Conservation (phyloP, 2,113 vertebrate genomes). For the Psephotus haematonotus region DNA sequence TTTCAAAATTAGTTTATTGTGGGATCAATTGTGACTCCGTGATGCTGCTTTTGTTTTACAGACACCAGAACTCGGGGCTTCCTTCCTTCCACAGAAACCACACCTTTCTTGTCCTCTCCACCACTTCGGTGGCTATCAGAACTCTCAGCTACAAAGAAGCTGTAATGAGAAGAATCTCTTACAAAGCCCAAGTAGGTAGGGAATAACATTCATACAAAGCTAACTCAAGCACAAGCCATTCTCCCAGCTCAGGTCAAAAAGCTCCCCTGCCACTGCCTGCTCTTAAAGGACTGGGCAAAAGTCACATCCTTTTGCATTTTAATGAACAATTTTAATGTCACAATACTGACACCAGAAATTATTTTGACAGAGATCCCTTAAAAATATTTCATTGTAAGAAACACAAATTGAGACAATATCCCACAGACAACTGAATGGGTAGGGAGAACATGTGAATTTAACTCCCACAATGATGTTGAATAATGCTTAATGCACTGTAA, state of each 20-base stretch:
- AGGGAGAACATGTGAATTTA: background rate
- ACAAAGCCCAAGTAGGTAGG: background rate
- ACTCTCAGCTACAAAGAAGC: background rate
- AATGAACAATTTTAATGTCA: background rate
- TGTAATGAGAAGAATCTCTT: background rate
- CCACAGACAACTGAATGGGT: background rate
- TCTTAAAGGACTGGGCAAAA: background rate
- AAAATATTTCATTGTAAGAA: background rate
- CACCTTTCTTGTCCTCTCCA: background rate
- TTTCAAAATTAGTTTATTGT: conserved; percentile 63
- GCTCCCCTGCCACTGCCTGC: background rate
- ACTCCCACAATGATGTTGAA: background rate
- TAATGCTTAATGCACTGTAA: background rate
- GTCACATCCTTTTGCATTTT: background rate
- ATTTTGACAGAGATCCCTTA: background rate
- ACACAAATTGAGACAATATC: background rate
- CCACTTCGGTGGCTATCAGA: background rate
- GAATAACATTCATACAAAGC: background rate
- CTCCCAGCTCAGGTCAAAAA: background rate
- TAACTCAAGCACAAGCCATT: background rate
- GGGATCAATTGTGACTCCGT: conserved; percentile 13
- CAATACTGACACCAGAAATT: background rate
- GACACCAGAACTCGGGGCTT: background rate
- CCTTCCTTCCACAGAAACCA: background rate
- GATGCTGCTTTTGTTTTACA: conserved; percentile 46